phyloP scores from a whole-genome alignment of 1,140 invertebrate species.

The Batillaria attramentaria region DNA sequence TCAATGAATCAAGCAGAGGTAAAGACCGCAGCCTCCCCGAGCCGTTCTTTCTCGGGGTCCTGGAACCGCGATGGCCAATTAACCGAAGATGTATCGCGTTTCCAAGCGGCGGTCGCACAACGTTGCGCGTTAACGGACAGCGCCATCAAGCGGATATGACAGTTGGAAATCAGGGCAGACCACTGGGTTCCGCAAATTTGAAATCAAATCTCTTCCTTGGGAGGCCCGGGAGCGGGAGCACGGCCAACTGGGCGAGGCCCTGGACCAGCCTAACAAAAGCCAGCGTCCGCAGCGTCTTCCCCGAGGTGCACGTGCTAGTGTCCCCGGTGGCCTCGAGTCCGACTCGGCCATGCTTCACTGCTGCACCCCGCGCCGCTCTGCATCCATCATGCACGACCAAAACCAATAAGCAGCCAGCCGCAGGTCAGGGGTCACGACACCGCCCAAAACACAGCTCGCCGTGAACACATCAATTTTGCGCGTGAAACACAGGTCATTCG shows the following conservation, averaged over 20 bases:
- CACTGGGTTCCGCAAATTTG: not conserved
- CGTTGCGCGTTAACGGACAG: not conserved
- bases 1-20: too few relatives aligned
- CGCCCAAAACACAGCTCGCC: not conserved
- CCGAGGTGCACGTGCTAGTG: not conserved
- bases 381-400: constrained; percentile 10
- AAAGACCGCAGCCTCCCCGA: too few relatives aligned
- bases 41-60: too few relatives aligned
- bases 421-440: constrained; percentile 3
- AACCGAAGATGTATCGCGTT: too few relatives aligned
- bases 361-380: not conserved
- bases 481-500: not conserved
- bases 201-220: not conserved
- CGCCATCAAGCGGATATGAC: not conserved
- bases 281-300: not conserved
- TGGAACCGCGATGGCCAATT: too few relatives aligned
- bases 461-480: constrained; percentile 11
- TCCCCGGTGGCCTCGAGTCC: not conserved
- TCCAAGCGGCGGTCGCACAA: not conserved
- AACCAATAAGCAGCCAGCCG: not conserved
- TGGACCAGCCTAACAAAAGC: not conserved
- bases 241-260: too few relatives aligned
- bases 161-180: constrained; percentile 7
- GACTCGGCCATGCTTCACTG: not conserved
- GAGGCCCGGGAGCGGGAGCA: not conserved